These are phyloP conservation scores for Holothuria glaberrima DNA, from an alignment of 35 echinoderm and acorn worm species.

Conservation along the genomic window DNA sequence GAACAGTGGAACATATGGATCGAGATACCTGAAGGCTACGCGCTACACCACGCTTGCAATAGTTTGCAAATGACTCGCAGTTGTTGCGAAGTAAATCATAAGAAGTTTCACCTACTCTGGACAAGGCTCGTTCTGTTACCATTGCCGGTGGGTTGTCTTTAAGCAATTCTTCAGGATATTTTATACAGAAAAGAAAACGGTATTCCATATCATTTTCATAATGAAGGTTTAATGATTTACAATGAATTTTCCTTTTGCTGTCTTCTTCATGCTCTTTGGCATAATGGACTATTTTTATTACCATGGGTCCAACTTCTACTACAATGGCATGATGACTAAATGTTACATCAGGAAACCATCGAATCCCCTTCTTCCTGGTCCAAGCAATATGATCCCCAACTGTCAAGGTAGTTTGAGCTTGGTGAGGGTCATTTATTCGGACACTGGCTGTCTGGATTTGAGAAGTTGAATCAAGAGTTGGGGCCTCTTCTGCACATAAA, in stretches of 20 bases:
- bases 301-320: not conserved
- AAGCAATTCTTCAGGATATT: not conserved
- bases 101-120: not conserved
- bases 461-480: not conserved
- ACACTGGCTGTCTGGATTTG: not conserved
- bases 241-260: not conserved
- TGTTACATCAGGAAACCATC: not conserved
- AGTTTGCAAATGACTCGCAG: constrained; percentile 39
- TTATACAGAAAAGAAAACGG: not conserved
- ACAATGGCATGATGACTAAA: constrained; percentile 33
- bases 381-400: constrained; percentile 8
- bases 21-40: not conserved
- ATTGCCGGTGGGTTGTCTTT: not conserved
- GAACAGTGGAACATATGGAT: not conserved
- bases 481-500: not conserved
- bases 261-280: not conserved
- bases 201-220: not conserved
- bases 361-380: not conserved
- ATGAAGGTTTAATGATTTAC: not conserved
- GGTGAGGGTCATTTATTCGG: not conserved
- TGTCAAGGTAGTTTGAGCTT: not conserved
- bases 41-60: constrained; percentile 36
- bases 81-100: constrained; percentile 8
- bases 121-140: not conserved
- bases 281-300: not conserved